Evolutionary conservation across 1,140 invertebrate genomes (phyloP).

Genomic region (Drosophila quadrilineata): DNA sequence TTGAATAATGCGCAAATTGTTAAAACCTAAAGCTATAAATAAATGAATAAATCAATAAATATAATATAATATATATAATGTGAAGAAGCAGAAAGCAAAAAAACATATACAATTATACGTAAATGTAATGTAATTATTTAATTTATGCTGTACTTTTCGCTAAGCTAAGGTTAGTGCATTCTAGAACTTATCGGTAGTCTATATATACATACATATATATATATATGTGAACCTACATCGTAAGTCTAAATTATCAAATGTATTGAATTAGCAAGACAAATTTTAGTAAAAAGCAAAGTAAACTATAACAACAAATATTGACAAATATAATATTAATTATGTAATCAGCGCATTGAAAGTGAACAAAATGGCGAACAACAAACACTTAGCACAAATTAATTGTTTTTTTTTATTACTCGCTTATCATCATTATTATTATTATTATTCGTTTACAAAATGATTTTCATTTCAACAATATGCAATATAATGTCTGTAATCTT

Average conservation of each 20-base stretch:
- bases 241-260: conserved; percentile 77
- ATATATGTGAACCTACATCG: conserved; percentile 65
- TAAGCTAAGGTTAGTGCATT: conserved; percentile 81
- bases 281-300: conserved; percentile 63
- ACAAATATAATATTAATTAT: conserved; percentile 7
- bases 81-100: no score
- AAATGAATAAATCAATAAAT: no score
- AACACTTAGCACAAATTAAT: conserved; percentile 75
- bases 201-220: no score
- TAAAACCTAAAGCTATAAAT: conserved; percentile 42
- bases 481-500: conserved; percentile 53
- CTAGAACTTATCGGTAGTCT: conserved; percentile 75
- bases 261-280: conserved; percentile 73
- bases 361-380: conserved; percentile 37
- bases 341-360: conserved; percentile 6
- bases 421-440: conserved; percentile 33
- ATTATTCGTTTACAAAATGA: conserved; percentile 43
- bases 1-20: conserved; percentile 53
- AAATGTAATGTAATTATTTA: conserved; percentile 80
- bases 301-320: conserved; percentile 22
- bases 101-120: no score
- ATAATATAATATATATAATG: no score
- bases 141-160: conserved; percentile 79
- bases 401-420: conserved; percentile 57
- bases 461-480: conserved; percentile 48